These are phyloP conservation scores for Drosophila nikananu DNA, from an alignment of 1,140 invertebrate species.

Conservation along the genomic window DNA sequence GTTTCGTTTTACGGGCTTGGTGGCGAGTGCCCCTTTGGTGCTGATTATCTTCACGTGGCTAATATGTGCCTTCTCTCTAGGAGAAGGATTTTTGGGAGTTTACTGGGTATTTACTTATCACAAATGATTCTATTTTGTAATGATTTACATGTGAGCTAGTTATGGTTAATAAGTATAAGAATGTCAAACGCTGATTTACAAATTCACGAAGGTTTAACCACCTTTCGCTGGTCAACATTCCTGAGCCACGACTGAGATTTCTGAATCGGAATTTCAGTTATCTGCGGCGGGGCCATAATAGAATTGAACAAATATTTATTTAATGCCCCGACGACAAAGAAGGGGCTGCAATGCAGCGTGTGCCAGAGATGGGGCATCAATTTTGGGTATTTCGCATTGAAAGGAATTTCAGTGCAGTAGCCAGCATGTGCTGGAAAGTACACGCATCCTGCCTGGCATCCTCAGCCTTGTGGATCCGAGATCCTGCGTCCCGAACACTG, in stretches of 20 bases:
- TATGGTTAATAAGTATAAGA: too few species aligned
- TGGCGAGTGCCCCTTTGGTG: constrained; percentile 50
- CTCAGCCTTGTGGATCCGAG: not conserved
- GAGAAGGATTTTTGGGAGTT: not conserved
- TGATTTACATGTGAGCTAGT: too few species aligned
- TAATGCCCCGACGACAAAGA: constrained; percentile 21
- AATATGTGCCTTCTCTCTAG: constrained; percentile 24
- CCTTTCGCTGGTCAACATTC: constrained; percentile 3
- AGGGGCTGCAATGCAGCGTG: not conserved
- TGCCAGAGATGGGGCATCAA: constrained; percentile 26
- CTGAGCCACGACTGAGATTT: constrained; percentile 22
- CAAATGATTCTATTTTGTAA: not conserved
- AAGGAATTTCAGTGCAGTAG: constrained; percentile 54
- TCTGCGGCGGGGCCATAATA: constrained; percentile 25
- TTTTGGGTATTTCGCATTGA: constrained; percentile 66
- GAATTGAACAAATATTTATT: constrained; percentile 73
- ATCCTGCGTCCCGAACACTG: constrained; percentile 9
- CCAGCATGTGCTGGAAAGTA: constrained; percentile 54
- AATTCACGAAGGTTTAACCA: not conserved
- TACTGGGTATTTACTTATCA: not conserved
- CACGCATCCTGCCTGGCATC: constrained; percentile 37
- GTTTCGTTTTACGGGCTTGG: constrained; percentile 37
- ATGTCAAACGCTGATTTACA: not conserved
- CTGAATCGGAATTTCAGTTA: constrained; percentile 23
- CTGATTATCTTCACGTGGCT: constrained; percentile 75